Evolutionary conservation across 2,888 invertebrate species (phyloP).

Genomic region (Drosophila maculinotata): DNA sequence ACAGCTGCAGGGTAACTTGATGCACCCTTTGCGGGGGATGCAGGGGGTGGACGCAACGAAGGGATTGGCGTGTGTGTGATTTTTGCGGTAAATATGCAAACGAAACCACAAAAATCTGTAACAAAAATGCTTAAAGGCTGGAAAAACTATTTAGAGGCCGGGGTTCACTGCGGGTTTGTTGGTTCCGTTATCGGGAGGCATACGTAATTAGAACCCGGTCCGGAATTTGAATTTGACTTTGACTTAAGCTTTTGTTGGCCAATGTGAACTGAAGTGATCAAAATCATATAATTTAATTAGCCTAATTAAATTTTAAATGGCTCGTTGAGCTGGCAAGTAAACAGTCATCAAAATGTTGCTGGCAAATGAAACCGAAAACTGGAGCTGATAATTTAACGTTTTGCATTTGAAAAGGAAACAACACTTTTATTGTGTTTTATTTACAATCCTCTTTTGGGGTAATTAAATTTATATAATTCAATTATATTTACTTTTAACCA

Average conservation of each 20-base stretch:
- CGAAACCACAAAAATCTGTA: constrained; percentile 65
- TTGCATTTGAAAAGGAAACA: background rate
- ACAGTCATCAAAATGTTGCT: constrained; percentile 13
- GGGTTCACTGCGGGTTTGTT: constrained; percentile 27
- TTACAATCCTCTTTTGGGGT: too few relatives aligned
- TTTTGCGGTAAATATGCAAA: constrained; percentile 67
- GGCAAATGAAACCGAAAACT: constrained; percentile 1
- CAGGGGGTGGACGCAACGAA: background rate
- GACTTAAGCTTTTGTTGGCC: constrained; percentile 18
- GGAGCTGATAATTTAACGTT: constrained; percentile 4
- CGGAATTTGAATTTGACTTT: constrained; percentile 45
- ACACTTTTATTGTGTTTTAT: too few relatives aligned
- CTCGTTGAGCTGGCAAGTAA: constrained; percentile 29
- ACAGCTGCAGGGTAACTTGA: constrained; percentile 39
- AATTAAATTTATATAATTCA: background rate
- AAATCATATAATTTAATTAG: constrained; percentile 68
- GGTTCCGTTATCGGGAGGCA: constrained; percentile 25
- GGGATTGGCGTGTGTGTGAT: constrained; percentile 38
- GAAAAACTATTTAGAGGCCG: constrained; percentile 63
- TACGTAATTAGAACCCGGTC: constrained; percentile 44
- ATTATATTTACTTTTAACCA: too few relatives aligned
- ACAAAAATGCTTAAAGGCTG: constrained; percentile 73
- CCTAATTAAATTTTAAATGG: constrained; percentile 51
- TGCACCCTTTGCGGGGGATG: constrained; percentile 13
- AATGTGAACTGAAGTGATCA: constrained; percentile 52